Percentiles rank a stretch among this genome's conserved stretches.
phyloP scores from a whole-genome alignment of 1,140 invertebrate species.

The Bombus consobrinus region DNA sequence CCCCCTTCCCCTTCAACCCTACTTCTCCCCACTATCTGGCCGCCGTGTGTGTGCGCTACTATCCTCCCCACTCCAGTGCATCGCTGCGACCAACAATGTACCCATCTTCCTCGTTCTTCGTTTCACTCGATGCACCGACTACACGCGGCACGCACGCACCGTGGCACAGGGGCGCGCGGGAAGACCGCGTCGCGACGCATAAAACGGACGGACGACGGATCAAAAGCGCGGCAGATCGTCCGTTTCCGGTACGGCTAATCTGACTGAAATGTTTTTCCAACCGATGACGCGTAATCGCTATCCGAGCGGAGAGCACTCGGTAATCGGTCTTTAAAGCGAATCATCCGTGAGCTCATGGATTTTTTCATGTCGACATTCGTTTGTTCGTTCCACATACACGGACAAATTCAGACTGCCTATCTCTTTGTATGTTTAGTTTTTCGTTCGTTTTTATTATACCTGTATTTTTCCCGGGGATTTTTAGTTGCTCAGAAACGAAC shows the following conservation, averaged over 20 bases:
- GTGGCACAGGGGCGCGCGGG: not conserved
- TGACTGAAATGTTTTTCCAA: constrained; percentile 15
- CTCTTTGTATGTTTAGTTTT: not conserved
- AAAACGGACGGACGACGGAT: not conserved
- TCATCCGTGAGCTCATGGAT: not conserved
- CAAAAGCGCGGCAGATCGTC: constrained; percentile 9
- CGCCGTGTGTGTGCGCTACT: no score
- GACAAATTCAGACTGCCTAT: no score
- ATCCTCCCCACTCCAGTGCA: not conserved
- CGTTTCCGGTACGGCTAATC: constrained; percentile 23
- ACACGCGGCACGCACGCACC: not conserved
- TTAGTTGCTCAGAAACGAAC: not conserved
- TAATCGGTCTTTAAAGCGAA: not conserved
- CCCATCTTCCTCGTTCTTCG: constrained; percentile 41
- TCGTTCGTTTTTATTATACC: not conserved
- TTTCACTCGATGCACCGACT: constrained; percentile 15
- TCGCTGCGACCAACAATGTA: not conserved
- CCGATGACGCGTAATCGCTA: constrained; percentile 3
- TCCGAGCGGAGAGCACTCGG: not conserved
- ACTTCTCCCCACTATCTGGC: not conserved
- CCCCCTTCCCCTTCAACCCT: not conserved
- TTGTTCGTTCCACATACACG: no score
- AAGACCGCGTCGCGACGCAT: not conserved
- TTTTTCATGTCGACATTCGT: no score
- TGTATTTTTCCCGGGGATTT: not conserved